Percentiles rank a stretch among this genome's conserved stretches.
Evolutionary conservation across 2,888 invertebrate species (phyloP).

Genomic region (Cheilosia urbana): DNA sequence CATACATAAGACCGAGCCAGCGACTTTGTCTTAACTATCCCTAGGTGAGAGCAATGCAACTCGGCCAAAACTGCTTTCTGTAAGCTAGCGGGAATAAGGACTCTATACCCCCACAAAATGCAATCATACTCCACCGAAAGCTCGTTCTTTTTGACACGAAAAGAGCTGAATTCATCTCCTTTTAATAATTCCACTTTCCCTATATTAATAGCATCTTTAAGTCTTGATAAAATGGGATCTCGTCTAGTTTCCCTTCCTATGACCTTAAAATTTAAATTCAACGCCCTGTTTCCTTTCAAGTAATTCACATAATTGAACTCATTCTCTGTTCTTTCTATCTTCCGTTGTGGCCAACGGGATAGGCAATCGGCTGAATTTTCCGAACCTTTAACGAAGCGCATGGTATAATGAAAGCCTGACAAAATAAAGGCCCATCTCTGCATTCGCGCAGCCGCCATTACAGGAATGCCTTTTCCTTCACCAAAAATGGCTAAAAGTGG

Average conservation of each 20-base stretch:
- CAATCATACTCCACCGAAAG: too few species aligned
- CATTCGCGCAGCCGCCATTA: slow-evolving; percentile 48
- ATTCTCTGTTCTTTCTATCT: background rate
- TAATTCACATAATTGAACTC: slow-evolving; percentile 39
- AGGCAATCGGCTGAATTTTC: too few species aligned
- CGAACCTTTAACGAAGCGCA: slow-evolving; percentile 14
- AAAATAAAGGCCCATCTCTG: slow-evolving; percentile 38
- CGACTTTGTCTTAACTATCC: too few species aligned
- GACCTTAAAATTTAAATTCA: slow-evolving; percentile 2
- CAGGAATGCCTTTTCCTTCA: slow-evolving; percentile 57
- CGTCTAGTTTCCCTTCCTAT: slow-evolving; percentile 9
- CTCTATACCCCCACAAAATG: too few species aligned
- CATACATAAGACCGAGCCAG: too few species aligned
- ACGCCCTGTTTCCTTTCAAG: background rate
- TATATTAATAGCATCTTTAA: background rate
- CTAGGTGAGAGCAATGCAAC: too few species aligned
- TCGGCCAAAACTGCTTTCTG: too few species aligned
- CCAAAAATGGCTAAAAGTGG: slow-evolving; percentile 32
- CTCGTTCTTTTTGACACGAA: too few species aligned
- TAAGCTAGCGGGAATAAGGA: too few species aligned
- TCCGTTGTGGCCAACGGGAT: background rate
- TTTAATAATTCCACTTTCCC: background rate
- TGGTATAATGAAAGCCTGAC: slow-evolving; percentile 10
- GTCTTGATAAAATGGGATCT: slow-evolving; percentile 5
- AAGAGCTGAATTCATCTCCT: background rate